A percentile compares a stretch with the other conserved stretches of the same genome.
phyloP scores from a whole-genome alignment of 1,140 invertebrate species.

The Drosophila baimaii region DNA sequence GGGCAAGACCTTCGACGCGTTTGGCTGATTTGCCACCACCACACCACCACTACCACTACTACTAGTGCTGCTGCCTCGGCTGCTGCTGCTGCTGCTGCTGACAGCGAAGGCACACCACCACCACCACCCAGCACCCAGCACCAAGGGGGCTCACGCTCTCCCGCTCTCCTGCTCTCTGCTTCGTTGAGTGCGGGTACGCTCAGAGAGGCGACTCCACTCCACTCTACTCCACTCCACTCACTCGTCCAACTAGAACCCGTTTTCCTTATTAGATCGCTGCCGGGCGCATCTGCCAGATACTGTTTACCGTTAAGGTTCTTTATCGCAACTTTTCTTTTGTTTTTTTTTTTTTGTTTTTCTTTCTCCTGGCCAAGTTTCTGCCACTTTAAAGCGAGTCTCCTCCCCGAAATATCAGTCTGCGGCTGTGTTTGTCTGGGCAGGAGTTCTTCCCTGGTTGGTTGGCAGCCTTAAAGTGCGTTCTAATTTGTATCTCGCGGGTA shows the following conservation, averaged over 20 bases:
- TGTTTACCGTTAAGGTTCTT: constrained; percentile 70
- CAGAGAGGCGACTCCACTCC: constrained; percentile 19
- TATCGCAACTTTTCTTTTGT: constrained; percentile 46
- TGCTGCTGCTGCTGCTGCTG: constrained; percentile 1
- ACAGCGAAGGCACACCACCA: background rate
- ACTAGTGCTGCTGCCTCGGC: background rate
- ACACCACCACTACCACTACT: constrained; percentile 19
- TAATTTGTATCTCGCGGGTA: constrained; percentile 28
- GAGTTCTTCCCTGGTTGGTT: constrained; percentile 61
- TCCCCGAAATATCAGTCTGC: constrained; percentile 41
- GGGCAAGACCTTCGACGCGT: constrained; percentile 84
- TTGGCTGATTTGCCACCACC: constrained; percentile 77
- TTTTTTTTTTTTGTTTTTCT: constrained; percentile 23
- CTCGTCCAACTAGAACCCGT: constrained; percentile 67
- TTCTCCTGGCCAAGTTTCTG: constrained; percentile 28
- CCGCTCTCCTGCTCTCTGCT: constrained; percentile 19
- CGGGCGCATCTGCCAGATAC: constrained; percentile 68
- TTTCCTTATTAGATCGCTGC: constrained; percentile 64
- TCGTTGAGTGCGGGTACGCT: constrained; percentile 49
- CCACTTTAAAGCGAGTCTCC: constrained; percentile 71
- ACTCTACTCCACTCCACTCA: constrained; percentile 20
- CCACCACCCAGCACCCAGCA: constrained; percentile 17
- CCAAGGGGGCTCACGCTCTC: constrained; percentile 4
- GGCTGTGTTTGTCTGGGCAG: constrained; percentile 17
- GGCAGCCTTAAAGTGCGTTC: constrained; percentile 62